Evolutionary conservation across 2,797 vertebrate species (phyloP), one percentile per base, ranked within the genome.

Genomic region (Chloroceryle amazona): DNA sequence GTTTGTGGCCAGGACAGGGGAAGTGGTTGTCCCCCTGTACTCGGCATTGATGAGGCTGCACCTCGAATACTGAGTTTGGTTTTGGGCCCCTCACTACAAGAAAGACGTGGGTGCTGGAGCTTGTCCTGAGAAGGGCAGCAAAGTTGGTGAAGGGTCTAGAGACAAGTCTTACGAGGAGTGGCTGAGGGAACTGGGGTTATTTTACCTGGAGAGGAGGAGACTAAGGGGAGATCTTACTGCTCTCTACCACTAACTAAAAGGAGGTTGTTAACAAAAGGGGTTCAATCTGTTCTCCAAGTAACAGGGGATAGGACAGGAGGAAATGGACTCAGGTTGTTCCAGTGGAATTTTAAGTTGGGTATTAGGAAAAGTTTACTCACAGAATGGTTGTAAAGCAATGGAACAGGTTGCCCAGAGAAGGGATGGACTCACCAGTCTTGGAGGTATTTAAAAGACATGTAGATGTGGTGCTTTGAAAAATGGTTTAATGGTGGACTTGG

Each of bases 171-270:
- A 4, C 2, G 15, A 78, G 23, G 11, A 78, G 23, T 5, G 11
- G 17, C 20, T 78, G 33, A 57, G 6, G 10, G 10, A 52, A 12
- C 3, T 52, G 19, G 0, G 2, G 2, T 9, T 18, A 4, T 55
- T 66, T 51, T 35, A 11, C 22, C 8, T 42, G 37, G 7, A 37
- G 14, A 37, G 62, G 13, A 10, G 4, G 6, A 47, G 28, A 26
- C 33, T 71, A 7, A 39, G n/a, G 13, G 9, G 31, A 42, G 14
- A 54, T 11, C 9, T 44, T n/a, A 17, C 3, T 4, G 4, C 8
- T 62, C 17, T 26, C 26, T 83, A 37, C 15, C 44, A 4, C 28
- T 49, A 12, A 37, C 16, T 39, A 39, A 63, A 52, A 26, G 49
- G 22, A 17, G 14, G 46, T 46, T 22, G 21, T 46, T 46, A 46